These are phyloP conservation scores for Teleopsis dalmanni DNA, from an alignment of 1,140 invertebrate genomes.

Conservation along the genomic window DNA sequence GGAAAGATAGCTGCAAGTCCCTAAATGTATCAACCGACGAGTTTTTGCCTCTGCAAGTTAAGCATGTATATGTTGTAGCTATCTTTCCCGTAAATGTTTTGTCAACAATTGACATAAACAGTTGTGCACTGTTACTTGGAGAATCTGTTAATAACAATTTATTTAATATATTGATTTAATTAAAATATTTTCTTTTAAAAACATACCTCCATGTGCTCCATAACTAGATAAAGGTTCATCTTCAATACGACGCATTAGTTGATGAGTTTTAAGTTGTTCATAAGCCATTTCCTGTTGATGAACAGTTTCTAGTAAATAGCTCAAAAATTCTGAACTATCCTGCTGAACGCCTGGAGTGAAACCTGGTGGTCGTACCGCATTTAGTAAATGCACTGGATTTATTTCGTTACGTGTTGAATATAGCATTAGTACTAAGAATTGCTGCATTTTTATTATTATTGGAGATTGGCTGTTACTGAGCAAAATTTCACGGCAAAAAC, in stretches of 20 bases:
- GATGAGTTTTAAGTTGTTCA: no score
- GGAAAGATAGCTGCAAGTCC: constrained; percentile 74
- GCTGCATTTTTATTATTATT: constrained; percentile 61
- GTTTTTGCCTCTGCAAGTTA: constrained; percentile 60
- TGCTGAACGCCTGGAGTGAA: constrained; percentile 72
- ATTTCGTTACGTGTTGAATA: constrained; percentile 57
- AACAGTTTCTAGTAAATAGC: constrained; percentile 63
- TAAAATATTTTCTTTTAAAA: constrained; percentile 4
- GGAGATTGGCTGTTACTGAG: constrained; percentile 45
- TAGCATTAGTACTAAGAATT: constrained; percentile 65
- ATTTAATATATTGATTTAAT: no score
- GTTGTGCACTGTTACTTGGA: not conserved
- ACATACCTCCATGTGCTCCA: no score
- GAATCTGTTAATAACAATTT: no score
- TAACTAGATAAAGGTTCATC: no score
- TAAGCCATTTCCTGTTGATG: constrained; percentile 62
- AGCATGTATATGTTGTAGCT: constrained; percentile 63
- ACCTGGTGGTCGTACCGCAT: constrained; percentile 61
- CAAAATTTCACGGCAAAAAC: constrained; percentile 56
- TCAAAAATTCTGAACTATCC: constrained; percentile 81
- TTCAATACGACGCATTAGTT: no score
- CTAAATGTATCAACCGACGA: constrained; percentile 67
- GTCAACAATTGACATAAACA: constrained; percentile 50
- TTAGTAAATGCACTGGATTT: constrained; percentile 62
- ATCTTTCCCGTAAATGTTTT: constrained; percentile 66